Base-by-base conservation (phyloP, 2,888 invertebrate species). In the Cataglyphis rosenhaueri region DNA sequence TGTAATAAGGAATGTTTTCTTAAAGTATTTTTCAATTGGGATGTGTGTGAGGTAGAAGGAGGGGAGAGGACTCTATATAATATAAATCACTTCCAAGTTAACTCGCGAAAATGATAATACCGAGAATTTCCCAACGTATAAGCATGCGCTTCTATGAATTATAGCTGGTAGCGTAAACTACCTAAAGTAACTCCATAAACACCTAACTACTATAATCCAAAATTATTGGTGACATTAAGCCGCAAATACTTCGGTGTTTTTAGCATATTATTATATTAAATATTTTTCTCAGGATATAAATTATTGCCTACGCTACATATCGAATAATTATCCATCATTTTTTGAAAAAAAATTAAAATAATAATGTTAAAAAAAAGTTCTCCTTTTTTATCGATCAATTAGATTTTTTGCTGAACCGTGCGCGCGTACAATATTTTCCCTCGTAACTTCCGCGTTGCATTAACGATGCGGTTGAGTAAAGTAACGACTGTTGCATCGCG, bases 131-230 rank as follows among this genome's bases (percentile, higher is more conserved):
- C 59, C 68, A 64, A 68, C 18, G 59, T 70, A 78, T 68, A 78
- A 68, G 59, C 78, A 25, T 61, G 59, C 78, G 44, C 68, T 35
- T 48, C 32, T 32, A 18, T 79, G 68, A 79, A 79, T 79, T 79
- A 79, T 41, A 35, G 78, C 9, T 35, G 44, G 59, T n/a, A 25
- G 32, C 59, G 18, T n/a, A 52, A 79, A 79, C 78, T 79, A 57
- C 25, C 59, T 70, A 61, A 79, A 79, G 78, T 79, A 79, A 79
- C 59, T 79, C 35, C 68, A 68, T 78, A 78, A 78, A 78, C 70
- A 59, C 59, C 68, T 78, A 79, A 79, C 78, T 70, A 44, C 35
- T 15, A 44, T 78, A 78, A 78, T 78, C 44, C 59, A 52, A 78
- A 79, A 79, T 79, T 79, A 79, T 68, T 25, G 44, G 35, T 32